phyloP scores from a whole-genome alignment of 2,113 vertebrate species.

The Chiloscyllium plagiosum region DNA sequence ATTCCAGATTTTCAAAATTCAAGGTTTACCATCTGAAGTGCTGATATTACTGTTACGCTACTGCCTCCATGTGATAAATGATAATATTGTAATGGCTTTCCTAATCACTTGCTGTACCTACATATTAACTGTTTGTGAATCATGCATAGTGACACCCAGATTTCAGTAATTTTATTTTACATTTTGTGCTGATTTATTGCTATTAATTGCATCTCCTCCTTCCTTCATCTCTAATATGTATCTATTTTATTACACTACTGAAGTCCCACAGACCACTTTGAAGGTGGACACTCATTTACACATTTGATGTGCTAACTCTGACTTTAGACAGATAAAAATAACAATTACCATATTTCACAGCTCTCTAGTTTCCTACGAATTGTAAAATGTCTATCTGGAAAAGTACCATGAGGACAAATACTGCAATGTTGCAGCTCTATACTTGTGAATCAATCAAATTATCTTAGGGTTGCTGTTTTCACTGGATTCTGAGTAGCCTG shows the following conservation, averaged over 20 bases:
- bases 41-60: too few relatives aligned
- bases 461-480: not conserved
- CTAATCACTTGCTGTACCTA: too few relatives aligned
- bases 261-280: not conserved
- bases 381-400: not conserved
- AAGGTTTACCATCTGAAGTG: too few relatives aligned
- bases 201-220: not conserved
- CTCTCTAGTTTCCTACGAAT: not conserved
- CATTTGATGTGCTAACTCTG: too few relatives aligned
- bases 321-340: too few relatives aligned
- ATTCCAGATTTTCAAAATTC: too few relatives aligned
- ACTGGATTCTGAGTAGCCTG: not conserved
- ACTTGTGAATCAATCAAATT: not conserved
- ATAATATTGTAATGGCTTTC: too few relatives aligned
- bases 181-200: not conserved
- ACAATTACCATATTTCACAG: not conserved
- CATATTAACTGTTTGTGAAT: too few relatives aligned
- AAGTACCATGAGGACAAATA: not conserved
- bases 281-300: not conserved
- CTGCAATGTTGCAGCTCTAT: not conserved
- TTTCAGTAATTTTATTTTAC: not conserved
- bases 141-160: too few relatives aligned
- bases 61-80: too few relatives aligned
- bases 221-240: not conserved
- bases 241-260: too few relatives aligned